Conservation (phyloP, 2,113 vertebrate genomes). For the Mustelus asterias region DNA sequence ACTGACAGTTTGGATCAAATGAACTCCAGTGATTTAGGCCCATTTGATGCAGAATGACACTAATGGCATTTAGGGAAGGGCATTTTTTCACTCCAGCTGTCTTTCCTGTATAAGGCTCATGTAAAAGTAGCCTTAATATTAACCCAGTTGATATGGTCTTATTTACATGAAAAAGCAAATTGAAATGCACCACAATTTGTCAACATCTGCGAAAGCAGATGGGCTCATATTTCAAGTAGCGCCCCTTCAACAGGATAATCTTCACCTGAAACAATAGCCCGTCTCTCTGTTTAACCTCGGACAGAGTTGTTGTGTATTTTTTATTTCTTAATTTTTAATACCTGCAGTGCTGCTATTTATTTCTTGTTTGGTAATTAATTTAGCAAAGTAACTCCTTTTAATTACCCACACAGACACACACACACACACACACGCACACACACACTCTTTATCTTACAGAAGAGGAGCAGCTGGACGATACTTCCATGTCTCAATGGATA, state of each 20-base stretch:
- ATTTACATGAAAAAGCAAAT: background rate
- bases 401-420: background rate
- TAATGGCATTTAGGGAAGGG: slow-evolving; percentile 5
- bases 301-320: background rate
- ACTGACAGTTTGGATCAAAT: slow-evolving; percentile 73
- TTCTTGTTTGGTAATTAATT: background rate
- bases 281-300: background rate
- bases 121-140: background rate
- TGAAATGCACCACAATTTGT: background rate
- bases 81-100: slow-evolving; percentile 7
- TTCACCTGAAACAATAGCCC: background rate
- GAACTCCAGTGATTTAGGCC: slow-evolving; percentile 56
- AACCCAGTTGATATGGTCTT: background rate
- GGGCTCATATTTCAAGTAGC: background rate
- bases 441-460: background rate
- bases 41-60: slow-evolving; percentile 40
- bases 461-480: background rate
- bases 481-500: background rate
- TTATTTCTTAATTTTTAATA: background rate
- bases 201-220: background rate
- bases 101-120: background rate
- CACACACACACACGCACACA: too few species aligned
- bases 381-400: background rate
- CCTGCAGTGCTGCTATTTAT: background rate
- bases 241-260: background rate